These are phyloP conservation scores for Rhyacichthys aspro DNA, from an alignment of 2,797 vertebrate species.

Conservation along the genomic window DNA sequence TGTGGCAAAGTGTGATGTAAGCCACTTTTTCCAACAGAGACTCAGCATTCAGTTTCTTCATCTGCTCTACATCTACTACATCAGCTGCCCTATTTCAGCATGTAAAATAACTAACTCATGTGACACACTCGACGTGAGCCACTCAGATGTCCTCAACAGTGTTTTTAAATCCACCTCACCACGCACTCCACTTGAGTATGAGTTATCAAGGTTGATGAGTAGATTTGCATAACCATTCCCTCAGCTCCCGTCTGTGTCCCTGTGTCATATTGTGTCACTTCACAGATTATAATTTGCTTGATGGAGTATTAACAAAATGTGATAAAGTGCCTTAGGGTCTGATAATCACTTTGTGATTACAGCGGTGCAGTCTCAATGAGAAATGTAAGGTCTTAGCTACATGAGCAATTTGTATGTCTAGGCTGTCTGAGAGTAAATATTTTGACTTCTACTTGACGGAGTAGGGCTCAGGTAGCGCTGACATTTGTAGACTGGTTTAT, in stretches of 20 bases:
- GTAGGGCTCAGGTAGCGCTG: not conserved
- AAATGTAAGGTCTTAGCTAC: slow-evolving; percentile 8
- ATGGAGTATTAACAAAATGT: slow-evolving; percentile 51
- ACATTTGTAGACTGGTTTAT: not conserved
- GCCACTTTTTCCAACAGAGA: slow-evolving; percentile 20
- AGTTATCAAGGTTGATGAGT: slow-evolving; percentile 54
- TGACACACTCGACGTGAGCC: slow-evolving; percentile 29
- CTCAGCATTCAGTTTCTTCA: slow-evolving; percentile 12
- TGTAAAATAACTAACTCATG: slow-evolving; percentile 49
- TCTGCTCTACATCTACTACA: slow-evolving; percentile 29
- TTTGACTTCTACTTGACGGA: not conserved
- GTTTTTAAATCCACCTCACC: slow-evolving; percentile 8
- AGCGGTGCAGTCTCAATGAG: slow-evolving; percentile 2
- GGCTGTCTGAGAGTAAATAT: slow-evolving; percentile 5
- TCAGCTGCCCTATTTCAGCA: slow-evolving; percentile 15
- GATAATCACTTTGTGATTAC: slow-evolving; percentile 33
- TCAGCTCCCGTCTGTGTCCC: slow-evolving; percentile 20
- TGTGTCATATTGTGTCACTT: slow-evolving; percentile 45
- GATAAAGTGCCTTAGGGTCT: slow-evolving; percentile 17
- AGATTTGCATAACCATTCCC: slow-evolving; percentile 49
- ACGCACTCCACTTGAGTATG: slow-evolving; percentile 27
- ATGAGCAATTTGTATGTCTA: slow-evolving; percentile 1
- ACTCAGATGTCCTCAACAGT: slow-evolving; percentile 22
- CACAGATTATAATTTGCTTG: slow-evolving; percentile 64
- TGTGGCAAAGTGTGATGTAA: slow-evolving; percentile 24